phyloP scores from a whole-genome alignment of 2,888 invertebrate species.

The Drosophila melanosoma region DNA sequence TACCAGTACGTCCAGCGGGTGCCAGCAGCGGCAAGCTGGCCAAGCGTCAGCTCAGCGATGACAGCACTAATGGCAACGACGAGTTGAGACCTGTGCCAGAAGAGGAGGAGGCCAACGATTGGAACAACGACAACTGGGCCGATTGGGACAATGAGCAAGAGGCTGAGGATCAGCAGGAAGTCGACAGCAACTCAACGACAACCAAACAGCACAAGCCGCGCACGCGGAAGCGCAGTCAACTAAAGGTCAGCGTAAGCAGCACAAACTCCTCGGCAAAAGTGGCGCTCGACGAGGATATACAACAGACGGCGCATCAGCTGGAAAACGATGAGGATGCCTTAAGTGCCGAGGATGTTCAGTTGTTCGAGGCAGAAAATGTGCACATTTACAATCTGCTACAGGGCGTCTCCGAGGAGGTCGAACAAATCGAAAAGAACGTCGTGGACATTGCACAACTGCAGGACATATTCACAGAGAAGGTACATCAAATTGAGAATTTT shows the following conservation, averaged over 20 bases:
- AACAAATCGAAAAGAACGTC: conserved; percentile 95
- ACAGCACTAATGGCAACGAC: conserved; percentile 58
- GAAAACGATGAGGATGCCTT: conserved; percentile 86
- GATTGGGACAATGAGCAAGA: conserved; percentile 57
- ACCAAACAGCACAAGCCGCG: conserved; percentile 43
- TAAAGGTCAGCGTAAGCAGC: conserved; percentile 13
- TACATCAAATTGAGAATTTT: conserved; percentile 56
- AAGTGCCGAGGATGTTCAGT: conserved; percentile 94
- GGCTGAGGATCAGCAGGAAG: neutral
- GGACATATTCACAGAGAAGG: conserved; percentile 97
- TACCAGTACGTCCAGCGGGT: conserved; percentile 80
- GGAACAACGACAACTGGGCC: conserved; percentile 65
- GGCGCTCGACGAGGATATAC: conserved; percentile 83
- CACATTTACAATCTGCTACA: conserved; percentile 94
- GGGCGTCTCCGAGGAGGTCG: conserved; percentile 95
- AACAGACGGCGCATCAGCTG: conserved; percentile 78
- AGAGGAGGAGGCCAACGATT: conserved; percentile 53
- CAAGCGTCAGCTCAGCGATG: conserved; percentile 34
- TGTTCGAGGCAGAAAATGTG: conserved; percentile 96
- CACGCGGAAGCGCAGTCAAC: conserved; percentile 56
- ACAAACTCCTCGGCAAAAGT: conserved; percentile 75
- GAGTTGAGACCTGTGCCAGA: conserved; percentile 2
- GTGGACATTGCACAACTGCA: conserved; percentile 98
- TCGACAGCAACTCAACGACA: conserved; percentile 16
- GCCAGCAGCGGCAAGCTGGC: conserved; percentile 52